Conservation (phyloP, 2,797 vertebrate species). For the Sus cebifrons region DNA sequence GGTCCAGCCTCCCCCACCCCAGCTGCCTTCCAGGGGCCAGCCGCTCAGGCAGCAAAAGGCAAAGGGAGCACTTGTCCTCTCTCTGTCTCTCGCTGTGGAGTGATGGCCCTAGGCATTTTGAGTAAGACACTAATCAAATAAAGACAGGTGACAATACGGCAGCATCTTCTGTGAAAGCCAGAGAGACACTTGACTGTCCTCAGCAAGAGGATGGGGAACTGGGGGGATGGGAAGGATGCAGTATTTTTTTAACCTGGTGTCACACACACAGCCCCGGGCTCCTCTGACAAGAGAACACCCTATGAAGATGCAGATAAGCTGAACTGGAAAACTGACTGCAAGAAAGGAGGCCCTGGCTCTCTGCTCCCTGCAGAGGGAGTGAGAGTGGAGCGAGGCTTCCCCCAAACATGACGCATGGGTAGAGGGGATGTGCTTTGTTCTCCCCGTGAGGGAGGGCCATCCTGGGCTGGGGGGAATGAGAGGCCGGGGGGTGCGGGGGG, state of each 20-base stretch:
- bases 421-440: not conserved
- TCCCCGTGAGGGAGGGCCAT: not conserved
- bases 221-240: not conserved
- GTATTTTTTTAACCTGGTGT: slow-evolving; percentile 85
- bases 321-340: slow-evolving; percentile 87
- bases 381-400: not conserved
- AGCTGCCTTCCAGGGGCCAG: not conserved
- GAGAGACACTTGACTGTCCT: slow-evolving; percentile 56
- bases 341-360: not conserved
- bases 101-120: slow-evolving; percentile 84
- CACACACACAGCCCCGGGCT: slow-evolving; percentile 78
- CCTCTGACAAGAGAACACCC: slow-evolving; percentile 80
- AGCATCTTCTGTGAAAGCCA: slow-evolving; percentile 74
- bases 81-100: not conserved
- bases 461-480: not conserved
- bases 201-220: slow-evolving; percentile 38
- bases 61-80: no score
- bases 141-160: slow-evolving; percentile 84
- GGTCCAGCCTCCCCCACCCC: not conserved
- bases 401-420: not conserved
- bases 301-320: slow-evolving; percentile 88
- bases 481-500: not conserved
- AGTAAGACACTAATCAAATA: slow-evolving; percentile 88
- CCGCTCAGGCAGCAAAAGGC: not conserved
- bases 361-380: not conserved